These are phyloP conservation scores for Ditylenchus dipsaci DNA, from an alignment of 1,140 invertebrate species.

Conservation along the genomic window DNA sequence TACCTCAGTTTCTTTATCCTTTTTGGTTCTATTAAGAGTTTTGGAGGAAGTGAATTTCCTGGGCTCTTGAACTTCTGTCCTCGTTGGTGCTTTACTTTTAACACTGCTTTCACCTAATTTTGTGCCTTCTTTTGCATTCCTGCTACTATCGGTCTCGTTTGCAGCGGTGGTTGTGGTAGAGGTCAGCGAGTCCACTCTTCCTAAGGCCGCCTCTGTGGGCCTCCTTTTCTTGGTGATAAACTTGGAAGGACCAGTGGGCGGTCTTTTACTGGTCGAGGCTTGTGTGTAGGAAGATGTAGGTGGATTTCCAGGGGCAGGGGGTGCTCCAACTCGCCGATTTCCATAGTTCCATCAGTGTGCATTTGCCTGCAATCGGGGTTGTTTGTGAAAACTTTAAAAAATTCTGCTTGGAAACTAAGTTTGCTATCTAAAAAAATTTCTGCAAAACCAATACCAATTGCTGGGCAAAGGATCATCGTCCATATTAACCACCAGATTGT, in stretches of 20 bases:
- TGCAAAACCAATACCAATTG: slow-evolving; percentile 7
- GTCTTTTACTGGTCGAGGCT: neutral
- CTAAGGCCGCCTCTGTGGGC: neutral
- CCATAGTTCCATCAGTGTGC: slow-evolving; percentile 24
- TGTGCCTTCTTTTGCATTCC: no score
- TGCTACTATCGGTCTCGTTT: neutral
- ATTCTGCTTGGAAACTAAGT: neutral
- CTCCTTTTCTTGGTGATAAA: neutral
- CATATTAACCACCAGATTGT: slow-evolving; percentile 25
- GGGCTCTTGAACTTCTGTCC: no score
- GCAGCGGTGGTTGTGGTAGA: neutral
- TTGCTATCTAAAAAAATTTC: no score
- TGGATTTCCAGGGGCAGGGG: slow-evolving; percentile 1
- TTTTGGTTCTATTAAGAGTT: no score
- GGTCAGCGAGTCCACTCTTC: neutral
- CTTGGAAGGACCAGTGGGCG: neutral
- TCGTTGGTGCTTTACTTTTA: no score
- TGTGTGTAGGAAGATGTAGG: neutral
- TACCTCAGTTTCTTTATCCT: no score
- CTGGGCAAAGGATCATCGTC: slow-evolving; percentile 23
- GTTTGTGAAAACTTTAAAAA: neutral
- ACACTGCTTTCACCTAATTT: no score
- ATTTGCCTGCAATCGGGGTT: slow-evolving; percentile 17
- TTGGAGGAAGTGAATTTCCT: no score
- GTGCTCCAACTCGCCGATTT: slow-evolving; percentile 8